phyloP scores from a whole-genome alignment of 64 coral and sea anemone genomes.

The Montipora foliosa region DNA sequence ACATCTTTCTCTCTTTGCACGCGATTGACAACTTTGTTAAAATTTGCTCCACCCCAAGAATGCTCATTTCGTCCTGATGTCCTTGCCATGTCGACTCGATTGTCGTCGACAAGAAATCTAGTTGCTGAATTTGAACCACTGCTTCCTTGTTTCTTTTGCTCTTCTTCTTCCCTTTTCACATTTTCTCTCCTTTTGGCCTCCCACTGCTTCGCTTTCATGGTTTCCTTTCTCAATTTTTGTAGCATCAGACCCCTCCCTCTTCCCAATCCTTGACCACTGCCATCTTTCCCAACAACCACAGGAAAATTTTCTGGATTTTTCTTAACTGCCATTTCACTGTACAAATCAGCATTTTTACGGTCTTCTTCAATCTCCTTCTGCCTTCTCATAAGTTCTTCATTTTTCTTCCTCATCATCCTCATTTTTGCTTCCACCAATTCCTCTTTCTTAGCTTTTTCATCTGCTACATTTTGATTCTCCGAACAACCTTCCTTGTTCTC shows the following conservation, averaged over 20 bases:
- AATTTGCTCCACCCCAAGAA: constrained; percentile 88
- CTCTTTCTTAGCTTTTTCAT: constrained; percentile 83
- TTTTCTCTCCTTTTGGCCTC: constrained; percentile 78
- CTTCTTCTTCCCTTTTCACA: constrained; percentile 69
- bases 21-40: constrained; percentile 69
- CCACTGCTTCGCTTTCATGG: constrained; percentile 74
- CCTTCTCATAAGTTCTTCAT: constrained; percentile 86
- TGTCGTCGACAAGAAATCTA: constrained; percentile 75
- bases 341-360: constrained; percentile 69
- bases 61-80: constrained; percentile 61
- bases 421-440: constrained; percentile 86
- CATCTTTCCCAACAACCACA: constrained; percentile 29
- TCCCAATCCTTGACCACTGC: neutral
- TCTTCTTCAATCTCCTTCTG: constrained; percentile 95
- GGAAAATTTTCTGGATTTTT: constrained; percentile 13
- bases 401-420: constrained; percentile 80
- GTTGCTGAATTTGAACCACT: neutral
- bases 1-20: constrained; percentile 59
- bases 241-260: constrained; percentile 75
- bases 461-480: constrained; percentile 9
- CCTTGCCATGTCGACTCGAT: constrained; percentile 82
- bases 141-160: constrained; percentile 11
- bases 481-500: neutral
- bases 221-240: constrained; percentile 71
- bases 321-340: constrained; percentile 56